Conservation (phyloP, 2,888 invertebrate genomes). For the Drosophila merina region DNA sequence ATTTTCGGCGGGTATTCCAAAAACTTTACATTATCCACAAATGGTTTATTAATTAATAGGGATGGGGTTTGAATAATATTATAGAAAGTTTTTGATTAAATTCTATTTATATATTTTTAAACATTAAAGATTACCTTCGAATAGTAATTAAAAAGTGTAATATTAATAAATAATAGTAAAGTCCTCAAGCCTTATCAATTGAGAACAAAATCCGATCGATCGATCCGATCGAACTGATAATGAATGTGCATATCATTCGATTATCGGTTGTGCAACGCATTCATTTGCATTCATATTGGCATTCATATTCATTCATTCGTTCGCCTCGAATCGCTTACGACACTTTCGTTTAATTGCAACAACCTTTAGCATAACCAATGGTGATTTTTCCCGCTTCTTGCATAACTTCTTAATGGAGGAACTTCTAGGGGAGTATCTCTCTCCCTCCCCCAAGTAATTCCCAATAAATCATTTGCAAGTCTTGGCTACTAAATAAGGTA, state of each 20-base stretch:
- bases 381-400: slow-evolving; percentile 23
- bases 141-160: background rate
- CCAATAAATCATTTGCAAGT: background rate
- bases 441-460: no score
- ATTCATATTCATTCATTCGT: slow-evolving; percentile 9
- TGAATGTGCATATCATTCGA: background rate
- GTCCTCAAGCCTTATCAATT: background rate
- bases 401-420: slow-evolving; percentile 13
- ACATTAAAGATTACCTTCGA: background rate
- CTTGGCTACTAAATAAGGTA: background rate
- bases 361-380: slow-evolving; percentile 30
- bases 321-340: background rate
- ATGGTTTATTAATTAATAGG: no score
- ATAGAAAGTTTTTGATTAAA: background rate
- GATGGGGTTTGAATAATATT: background rate
- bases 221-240: background rate
- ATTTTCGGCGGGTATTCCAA: background rate
- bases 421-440: background rate
- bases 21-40: no score
- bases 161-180: background rate
- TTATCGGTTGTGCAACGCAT: slow-evolving; percentile 4
- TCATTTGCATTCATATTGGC: slow-evolving; percentile 12
- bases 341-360: slow-evolving; percentile 21
- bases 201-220: background rate
- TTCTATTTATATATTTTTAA: background rate